phyloP scores from a whole-genome alignment of 2,888 invertebrate genomes.

The Synergus itoensis region DNA sequence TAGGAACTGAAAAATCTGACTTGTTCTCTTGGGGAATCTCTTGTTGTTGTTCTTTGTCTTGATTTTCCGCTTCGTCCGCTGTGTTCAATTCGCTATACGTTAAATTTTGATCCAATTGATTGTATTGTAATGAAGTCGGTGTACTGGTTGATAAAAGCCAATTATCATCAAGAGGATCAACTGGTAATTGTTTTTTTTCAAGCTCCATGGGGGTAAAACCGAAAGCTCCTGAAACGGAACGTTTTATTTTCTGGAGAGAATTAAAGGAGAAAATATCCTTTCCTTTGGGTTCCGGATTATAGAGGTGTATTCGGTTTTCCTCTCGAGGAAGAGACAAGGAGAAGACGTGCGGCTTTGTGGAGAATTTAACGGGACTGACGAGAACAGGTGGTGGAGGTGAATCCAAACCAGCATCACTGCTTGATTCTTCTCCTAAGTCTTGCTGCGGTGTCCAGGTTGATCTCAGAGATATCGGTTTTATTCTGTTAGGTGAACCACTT shows the following conservation, averaged over 20 bases:
- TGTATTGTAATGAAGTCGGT: conserved; percentile 87
- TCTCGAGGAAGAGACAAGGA: conserved; percentile 88
- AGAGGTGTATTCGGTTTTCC: conserved; percentile 73
- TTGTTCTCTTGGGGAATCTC: conserved; percentile 56
- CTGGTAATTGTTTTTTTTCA: conserved; percentile 78
- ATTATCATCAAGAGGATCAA: conserved; percentile 81
- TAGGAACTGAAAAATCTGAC: conserved; percentile 61
- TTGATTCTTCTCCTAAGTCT: conserved; percentile 86
- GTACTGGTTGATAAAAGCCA: conserved; percentile 91
- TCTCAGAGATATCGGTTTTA: conserved; percentile 60
- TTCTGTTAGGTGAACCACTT: conserved; percentile 60
- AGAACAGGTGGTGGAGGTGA: conserved; percentile 68
- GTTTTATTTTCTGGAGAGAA: conserved; percentile 85
- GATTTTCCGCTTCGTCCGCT: conserved; percentile 27
- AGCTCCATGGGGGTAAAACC: conserved; percentile 79
- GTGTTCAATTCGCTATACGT: conserved; percentile 53
- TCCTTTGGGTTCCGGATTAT: conserved; percentile 58
- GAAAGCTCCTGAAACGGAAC: conserved; percentile 84
- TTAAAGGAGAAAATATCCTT: conserved; percentile 80
- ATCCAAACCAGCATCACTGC: conserved; percentile 72
- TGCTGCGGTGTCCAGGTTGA: conserved; percentile 91
- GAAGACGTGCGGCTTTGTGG: conserved; percentile 83
- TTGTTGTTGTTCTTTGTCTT: conserved; percentile 42
- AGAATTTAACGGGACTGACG: conserved; percentile 73
- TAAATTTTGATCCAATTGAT: conserved; percentile 65